Evolutionary conservation across 2,888 invertebrate species (phyloP), one percentile per base, ranked within the genome.

Genomic region (Diarsia brunnea): DNA sequence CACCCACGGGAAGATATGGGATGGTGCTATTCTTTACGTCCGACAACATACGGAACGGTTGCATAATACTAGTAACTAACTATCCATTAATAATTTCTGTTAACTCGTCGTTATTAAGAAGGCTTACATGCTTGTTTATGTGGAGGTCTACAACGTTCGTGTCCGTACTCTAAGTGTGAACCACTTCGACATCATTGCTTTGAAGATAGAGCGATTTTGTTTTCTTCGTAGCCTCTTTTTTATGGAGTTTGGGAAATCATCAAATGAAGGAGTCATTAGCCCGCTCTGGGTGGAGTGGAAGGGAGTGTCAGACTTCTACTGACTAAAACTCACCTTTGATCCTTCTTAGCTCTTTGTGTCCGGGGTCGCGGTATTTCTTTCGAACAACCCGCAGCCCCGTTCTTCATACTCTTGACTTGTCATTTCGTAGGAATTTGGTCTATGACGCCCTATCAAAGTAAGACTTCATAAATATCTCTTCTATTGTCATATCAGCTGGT

Each of bases 401-500:
- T 38, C 4, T 38, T 38, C 38, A 38, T 3, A 0, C 8, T 8
- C 24, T 55, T 24, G 24, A 24, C 55, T 55, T 55, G 14, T 53
- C 16, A 4, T 38, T 38, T 7, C 38, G 3, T 63, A 24, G 11
- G 38, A 1, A 19, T 24, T 58, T 45, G 24, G 1, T 47, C 3
- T 27, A 19, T 27, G 4, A 38, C 38, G 2, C 55, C 55, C 19
- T 51, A 51, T 24, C 14, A 12, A 45, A 51, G 0, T 7, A 2
- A 68, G 31, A 53, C 24, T 4, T 4, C 45, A 60, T 67, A 53
- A 51, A 69, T 51, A 60, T 45, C 1, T 45, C 16, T 5, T 67
- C 51, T 19, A 63, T 31, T 31, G 1, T 27, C 38, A 58, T 64
- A 53, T 53, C 38, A 47, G 47, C 14, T 51, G 51, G 51, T 81